Evolutionary conservation across 2,113 vertebrate genomes (phyloP).

Genomic region (Cavia aperea): DNA sequence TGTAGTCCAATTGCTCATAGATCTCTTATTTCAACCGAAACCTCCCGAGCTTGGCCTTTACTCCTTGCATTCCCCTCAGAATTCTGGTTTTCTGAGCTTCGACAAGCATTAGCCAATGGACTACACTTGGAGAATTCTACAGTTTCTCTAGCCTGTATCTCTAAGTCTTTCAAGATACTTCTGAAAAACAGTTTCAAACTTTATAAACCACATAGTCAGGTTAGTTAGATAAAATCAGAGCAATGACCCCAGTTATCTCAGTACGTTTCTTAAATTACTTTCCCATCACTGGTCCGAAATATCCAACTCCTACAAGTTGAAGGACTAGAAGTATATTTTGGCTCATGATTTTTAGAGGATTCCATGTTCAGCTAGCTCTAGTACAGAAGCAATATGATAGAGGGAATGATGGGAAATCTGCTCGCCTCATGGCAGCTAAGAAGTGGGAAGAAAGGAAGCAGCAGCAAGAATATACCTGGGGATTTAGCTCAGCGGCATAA

Average conservation of each 20-base stretch:
- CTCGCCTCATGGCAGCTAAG: background rate
- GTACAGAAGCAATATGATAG: background rate
- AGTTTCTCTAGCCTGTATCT: background rate
- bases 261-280: background rate
- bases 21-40: background rate
- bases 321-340: background rate
- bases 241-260: background rate
- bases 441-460: too few species aligned
- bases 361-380: background rate
- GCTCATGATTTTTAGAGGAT: background rate
- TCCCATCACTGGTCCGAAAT: background rate
- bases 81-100: background rate
- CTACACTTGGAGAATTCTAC: background rate
- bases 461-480: background rate
- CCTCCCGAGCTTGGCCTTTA: background rate
- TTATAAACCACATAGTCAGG: background rate
- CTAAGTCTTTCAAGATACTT: background rate
- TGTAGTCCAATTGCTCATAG: background rate
- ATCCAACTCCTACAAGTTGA: background rate
- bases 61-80: background rate
- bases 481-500: too few species aligned
- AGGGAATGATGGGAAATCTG: background rate
- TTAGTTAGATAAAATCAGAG: background rate
- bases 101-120: background rate
- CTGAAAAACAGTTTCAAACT: background rate